phyloP scores from a whole-genome alignment of 1,140 invertebrate genomes.

The Pomacea maculata region DNA sequence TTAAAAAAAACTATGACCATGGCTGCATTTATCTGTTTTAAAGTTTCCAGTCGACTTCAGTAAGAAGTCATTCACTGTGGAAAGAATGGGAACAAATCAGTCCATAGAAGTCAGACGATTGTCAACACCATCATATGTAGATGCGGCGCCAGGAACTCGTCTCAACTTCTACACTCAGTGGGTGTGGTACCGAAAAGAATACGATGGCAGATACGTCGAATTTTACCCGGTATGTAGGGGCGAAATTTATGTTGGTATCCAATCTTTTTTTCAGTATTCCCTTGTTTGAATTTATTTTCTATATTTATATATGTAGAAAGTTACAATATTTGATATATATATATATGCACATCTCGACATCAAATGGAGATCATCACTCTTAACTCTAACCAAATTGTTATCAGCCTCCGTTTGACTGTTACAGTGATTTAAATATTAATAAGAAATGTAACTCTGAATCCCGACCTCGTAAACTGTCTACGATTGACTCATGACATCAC shows the following conservation, averaged over 20 bases:
- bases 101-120: neutral
- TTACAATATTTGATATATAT: too few relatives aligned
- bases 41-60: conserved; percentile 4
- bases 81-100: neutral
- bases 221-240: neutral
- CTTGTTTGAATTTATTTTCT: neutral
- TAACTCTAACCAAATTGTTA: too few relatives aligned
- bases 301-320: neutral
- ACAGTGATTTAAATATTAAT: too few relatives aligned
- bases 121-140: conserved; percentile 11
- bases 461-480: too few relatives aligned
- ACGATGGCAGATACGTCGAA: neutral
- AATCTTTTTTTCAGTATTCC: neutral
- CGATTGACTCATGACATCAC: too few relatives aligned
- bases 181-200: neutral
- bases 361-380: too few relatives aligned
- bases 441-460: too few relatives aligned
- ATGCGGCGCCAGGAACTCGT: neutral
- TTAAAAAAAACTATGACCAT: too few relatives aligned
- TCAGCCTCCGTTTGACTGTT: too few relatives aligned
- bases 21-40: neutral
- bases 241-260: neutral
- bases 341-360: too few relatives aligned
- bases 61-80: neutral
- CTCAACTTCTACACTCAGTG: conserved; percentile 16